Conservation (phyloP, 92 coral and sea anemone species). For the Epizoanthus scotinus region DNA sequence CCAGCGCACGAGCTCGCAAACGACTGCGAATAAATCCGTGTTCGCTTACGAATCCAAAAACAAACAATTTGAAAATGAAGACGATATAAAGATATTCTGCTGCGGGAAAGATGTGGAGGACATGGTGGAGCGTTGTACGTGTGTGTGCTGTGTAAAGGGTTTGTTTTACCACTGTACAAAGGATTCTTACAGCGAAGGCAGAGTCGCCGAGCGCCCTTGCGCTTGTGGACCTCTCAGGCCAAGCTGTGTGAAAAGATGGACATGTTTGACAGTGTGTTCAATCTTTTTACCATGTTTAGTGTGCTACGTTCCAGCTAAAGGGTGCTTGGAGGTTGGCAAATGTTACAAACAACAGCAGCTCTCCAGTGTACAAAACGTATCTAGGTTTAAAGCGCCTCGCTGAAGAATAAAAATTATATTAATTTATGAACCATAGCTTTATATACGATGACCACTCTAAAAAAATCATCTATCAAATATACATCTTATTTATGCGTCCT, state of each 20-base stretch:
- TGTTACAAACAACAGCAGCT: conserved; percentile 74
- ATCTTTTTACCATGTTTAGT: conserved; percentile 85
- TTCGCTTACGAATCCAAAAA: conserved; percentile 6
- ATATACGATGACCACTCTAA: conserved; percentile 60
- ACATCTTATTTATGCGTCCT: conserved; percentile 78
- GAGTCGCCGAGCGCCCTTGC: conserved; percentile 84
- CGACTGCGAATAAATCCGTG: conserved; percentile 29
- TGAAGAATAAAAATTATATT: conserved; percentile 41
- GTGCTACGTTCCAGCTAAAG: conserved; percentile 89
- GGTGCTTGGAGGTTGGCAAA: conserved; percentile 76
- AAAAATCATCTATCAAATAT: conserved; percentile 74
- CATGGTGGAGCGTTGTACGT: conserved; percentile 82
- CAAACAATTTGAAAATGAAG: conserved; percentile 65
- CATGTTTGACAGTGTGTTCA: conserved; percentile 82
- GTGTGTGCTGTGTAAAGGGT: conserved; percentile 95
- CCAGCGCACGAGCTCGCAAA: conserved; percentile 29
- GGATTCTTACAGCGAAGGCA: conserved; percentile 87
- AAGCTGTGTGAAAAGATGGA: conserved; percentile 88
- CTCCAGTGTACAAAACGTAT: conserved; percentile 55
- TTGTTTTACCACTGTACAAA: conserved; percentile 93
- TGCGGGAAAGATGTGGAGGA: conserved; percentile 77
- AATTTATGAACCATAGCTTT: conserved; percentile 78
- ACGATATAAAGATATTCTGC: conserved; percentile 75
- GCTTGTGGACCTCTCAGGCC: conserved; percentile 75
- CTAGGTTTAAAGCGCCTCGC: conserved; percentile 53